These are phyloP conservation scores for Pocillopora damicornis DNA, from an alignment of 64 coral and sea anemone genomes.

Conservation along the genomic window DNA sequence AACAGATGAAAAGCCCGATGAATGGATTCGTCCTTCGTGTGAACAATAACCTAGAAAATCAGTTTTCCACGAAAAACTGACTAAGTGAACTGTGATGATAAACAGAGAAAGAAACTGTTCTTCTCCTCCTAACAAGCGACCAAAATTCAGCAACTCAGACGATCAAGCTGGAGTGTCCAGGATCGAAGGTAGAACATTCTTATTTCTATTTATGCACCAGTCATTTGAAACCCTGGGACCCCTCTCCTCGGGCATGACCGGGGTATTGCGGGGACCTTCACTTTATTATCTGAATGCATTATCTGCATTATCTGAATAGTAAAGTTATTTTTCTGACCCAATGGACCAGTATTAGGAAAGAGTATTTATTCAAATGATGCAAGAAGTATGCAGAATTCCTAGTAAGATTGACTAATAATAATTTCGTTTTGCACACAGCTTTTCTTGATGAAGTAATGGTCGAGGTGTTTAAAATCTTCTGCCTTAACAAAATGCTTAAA, in stretches of 20 bases:
- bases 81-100: constrained; percentile 19
- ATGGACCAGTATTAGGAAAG: constrained; percentile 23
- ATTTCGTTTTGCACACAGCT: constrained; percentile 67
- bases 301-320: constrained; percentile 12
- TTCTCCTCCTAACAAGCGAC: constrained; percentile 54
- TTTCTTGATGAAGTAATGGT: constrained; percentile 64
- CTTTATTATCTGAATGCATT: too few species aligned
- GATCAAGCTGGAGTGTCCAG: constrained; percentile 50
- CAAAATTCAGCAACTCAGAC: constrained; percentile 46
- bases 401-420: constrained; percentile 50
- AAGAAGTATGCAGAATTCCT: constrained; percentile 48
- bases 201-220: constrained; percentile 25
- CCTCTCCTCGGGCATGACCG: too few species aligned
- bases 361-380: constrained; percentile 53
- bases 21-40: not conserved
- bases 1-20: not conserved
- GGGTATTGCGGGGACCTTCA: too few species aligned
- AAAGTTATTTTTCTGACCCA: constrained; percentile 11
- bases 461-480: constrained; percentile 62
- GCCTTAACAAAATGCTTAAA: constrained; percentile 57
- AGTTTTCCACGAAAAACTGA: not conserved
- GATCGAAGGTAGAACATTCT: constrained; percentile 61
- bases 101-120: constrained; percentile 55
- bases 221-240: too few species aligned
- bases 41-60: too few species aligned